A percentile compares a stretch with the other conserved stretches of the same genome.
Conservation (phyloP, 1,140 invertebrate species). For the Parapsyche elsis region DNA sequence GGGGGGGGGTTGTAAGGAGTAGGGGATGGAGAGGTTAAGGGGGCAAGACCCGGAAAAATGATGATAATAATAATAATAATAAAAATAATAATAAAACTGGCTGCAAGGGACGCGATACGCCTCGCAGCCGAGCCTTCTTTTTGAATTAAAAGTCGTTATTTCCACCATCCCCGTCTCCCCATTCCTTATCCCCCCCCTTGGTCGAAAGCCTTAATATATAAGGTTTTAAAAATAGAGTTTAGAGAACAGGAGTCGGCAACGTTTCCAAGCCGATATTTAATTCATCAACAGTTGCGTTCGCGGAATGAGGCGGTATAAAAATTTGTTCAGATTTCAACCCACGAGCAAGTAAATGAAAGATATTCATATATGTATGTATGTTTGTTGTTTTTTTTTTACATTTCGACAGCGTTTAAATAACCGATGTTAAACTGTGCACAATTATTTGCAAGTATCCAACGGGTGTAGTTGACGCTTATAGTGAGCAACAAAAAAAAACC, state of each 20-base stretch:
- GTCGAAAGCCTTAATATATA: conserved; percentile 25
- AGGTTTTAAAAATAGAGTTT: conserved; percentile 26
- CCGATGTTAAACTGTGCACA: too few relatives aligned
- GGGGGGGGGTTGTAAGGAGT: not conserved
- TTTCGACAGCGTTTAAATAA: too few relatives aligned
- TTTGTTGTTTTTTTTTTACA: too few relatives aligned
- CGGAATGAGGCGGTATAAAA: too few relatives aligned
- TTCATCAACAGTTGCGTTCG: not conserved
- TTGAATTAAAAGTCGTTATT: conserved; percentile 38
- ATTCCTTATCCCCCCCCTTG: not conserved
- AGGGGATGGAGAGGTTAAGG: not conserved
- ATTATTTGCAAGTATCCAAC: too few relatives aligned
- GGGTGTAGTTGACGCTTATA: too few relatives aligned
- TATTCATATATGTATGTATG: too few relatives aligned
- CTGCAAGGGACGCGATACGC: conserved; percentile 13
- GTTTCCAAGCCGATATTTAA: not conserved
- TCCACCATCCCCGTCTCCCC: conserved; percentile 4
- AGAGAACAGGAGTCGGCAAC: conserved; percentile 9
- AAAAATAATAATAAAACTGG: conserved; percentile 28
- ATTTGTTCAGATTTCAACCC: too few relatives aligned
- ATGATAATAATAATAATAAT: conserved; percentile 26
- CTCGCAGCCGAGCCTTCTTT: not conserved
- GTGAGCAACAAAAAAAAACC: too few relatives aligned
- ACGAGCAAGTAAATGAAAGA: too few relatives aligned
- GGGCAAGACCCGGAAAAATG: not conserved